Conservation (phyloP, 1,140 invertebrate species). For the Drosophila bocki region DNA sequence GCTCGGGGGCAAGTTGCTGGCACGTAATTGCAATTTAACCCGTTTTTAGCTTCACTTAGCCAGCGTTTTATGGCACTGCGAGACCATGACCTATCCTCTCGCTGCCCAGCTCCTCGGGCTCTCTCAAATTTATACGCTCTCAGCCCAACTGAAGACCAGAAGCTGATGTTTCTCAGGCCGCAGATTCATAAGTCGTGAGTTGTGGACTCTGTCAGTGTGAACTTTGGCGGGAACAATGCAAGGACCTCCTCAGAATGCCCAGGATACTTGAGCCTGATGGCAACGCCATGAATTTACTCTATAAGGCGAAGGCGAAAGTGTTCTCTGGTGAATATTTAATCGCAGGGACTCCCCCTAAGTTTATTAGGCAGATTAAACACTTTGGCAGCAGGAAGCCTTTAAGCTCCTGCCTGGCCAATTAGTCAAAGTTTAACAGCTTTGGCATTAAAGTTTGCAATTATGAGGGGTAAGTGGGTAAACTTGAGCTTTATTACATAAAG, state of each 20-base stretch:
- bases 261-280: slow-evolving; percentile 36
- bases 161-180: slow-evolving; percentile 36
- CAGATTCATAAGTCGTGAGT: slow-evolving; percentile 54
- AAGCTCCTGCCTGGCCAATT: neutral
- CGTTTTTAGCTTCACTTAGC: slow-evolving; percentile 52
- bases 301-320: slow-evolving; percentile 2
- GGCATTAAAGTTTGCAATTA: neutral
- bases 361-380: slow-evolving; percentile 13
- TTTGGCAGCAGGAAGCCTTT: slow-evolving; percentile 8
- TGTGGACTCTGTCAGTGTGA: slow-evolving; percentile 20
- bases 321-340: slow-evolving; percentile 29
- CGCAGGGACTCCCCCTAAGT: neutral
- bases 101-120: neutral
- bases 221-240: slow-evolving; percentile 28
- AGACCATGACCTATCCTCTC: slow-evolving; percentile 22
- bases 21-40: slow-evolving; percentile 72
- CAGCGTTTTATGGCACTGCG: slow-evolving; percentile 34
- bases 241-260: slow-evolving; percentile 2
- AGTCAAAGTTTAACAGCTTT: slow-evolving; percentile 7
- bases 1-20: slow-evolving; percentile 47
- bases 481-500: neutral
- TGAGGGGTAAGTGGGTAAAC: neutral
- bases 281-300: slow-evolving; percentile 35
- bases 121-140: slow-evolving; percentile 49
- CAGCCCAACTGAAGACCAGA: slow-evolving; percentile 4